phyloP scores from a whole-genome alignment of 2,113 vertebrate genomes.

The Spilogale gracilis region DNA sequence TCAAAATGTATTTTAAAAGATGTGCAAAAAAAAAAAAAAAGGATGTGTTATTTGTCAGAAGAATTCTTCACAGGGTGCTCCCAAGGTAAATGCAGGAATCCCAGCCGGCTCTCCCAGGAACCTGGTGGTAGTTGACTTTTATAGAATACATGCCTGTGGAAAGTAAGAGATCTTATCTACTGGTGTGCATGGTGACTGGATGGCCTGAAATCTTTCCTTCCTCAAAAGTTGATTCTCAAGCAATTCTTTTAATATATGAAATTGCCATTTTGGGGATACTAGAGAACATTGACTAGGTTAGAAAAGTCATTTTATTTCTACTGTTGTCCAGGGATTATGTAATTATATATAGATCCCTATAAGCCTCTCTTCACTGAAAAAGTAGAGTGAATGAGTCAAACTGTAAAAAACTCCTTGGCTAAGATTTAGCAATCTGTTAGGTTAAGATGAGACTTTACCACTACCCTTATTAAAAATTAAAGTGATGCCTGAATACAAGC shows the following conservation, averaged over 20 bases:
- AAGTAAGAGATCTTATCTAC: background rate
- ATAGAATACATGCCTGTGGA: background rate
- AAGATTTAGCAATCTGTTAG: background rate
- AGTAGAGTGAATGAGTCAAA: background rate
- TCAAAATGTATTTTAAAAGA: background rate
- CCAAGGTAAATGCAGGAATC: background rate
- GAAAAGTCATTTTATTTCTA: background rate
- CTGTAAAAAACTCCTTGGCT: background rate
- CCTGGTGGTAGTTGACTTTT: background rate
- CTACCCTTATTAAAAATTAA: background rate
- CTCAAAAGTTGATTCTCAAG: background rate
- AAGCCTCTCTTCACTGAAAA: background rate
- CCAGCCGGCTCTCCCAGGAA: background rate
- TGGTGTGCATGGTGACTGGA: too few relatives aligned
- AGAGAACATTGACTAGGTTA: background rate
- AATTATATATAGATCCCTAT: background rate
- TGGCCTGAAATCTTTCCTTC: background rate
- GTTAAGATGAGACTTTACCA: background rate
- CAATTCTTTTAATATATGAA: background rate
- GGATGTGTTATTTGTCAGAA: background rate
- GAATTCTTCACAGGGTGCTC: background rate
- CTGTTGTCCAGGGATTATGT: background rate
- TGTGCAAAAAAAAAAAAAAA: too few relatives aligned
- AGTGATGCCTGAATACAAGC: background rate
- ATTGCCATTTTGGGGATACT: background rate